Evolutionary conservation across 2,888 invertebrate species (phyloP).

Genomic region (Meloe dianella): DNA sequence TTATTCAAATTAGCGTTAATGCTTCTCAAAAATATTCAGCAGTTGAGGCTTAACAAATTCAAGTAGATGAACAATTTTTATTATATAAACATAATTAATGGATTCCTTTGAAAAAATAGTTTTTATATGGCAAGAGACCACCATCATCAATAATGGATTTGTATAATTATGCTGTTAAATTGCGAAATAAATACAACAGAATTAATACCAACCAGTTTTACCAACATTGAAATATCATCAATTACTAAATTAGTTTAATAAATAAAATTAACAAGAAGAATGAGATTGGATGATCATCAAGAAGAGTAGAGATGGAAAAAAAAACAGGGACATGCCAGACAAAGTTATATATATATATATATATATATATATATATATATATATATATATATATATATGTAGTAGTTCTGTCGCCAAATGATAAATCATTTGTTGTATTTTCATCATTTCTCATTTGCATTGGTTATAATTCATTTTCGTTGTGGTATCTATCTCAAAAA

Average conservation of each 20-base stretch:
- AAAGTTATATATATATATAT: too few relatives aligned
- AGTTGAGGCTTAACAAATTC: too few relatives aligned
- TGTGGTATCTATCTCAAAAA: constrained; percentile 11
- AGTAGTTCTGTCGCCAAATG: constrained; percentile 23
- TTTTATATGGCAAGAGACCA: background rate
- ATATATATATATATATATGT: too few relatives aligned
- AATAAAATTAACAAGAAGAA: background rate
- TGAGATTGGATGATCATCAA: background rate
- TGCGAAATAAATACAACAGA: background rate
- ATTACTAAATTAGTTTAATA: background rate
- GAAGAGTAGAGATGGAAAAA: background rate
- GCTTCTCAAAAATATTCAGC: too few relatives aligned
- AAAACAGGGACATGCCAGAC: background rate
- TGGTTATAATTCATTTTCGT: constrained; percentile 27
- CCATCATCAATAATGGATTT: background rate
- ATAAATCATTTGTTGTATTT: constrained; percentile 22
- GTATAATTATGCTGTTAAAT: background rate
- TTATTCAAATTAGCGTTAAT: too few relatives aligned
- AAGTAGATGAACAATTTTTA: too few relatives aligned
- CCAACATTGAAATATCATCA: background rate
- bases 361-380: too few relatives aligned
- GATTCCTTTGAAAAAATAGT: too few relatives aligned
- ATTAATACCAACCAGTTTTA: background rate
- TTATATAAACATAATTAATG: too few relatives aligned
- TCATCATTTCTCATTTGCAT: constrained; percentile 24